Evolutionary conservation across 2,888 invertebrate species (phyloP).

Genomic region (Lathronympha strigana): DNA sequence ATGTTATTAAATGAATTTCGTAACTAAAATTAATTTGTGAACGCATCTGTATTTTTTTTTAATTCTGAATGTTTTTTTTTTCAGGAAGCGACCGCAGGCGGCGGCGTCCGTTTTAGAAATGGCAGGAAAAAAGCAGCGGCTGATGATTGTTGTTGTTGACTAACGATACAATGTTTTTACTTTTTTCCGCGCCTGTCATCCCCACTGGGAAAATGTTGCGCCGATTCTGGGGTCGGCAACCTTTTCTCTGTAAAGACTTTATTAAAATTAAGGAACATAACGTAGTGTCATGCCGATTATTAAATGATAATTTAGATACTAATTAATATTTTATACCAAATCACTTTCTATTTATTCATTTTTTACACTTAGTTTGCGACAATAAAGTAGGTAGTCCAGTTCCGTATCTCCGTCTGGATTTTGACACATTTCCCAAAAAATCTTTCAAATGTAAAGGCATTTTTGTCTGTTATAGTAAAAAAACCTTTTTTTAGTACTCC

Average conservation of each 20-base stretch:
- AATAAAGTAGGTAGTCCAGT: too few species aligned
- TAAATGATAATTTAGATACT: too few species aligned
- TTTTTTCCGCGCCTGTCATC: constrained; percentile 76
- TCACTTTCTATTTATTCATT: too few species aligned
- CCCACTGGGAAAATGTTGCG: constrained; percentile 76
- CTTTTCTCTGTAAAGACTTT: constrained; percentile 49
- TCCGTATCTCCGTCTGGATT: too few species aligned
- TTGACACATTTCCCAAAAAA: too few species aligned
- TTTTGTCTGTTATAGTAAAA: too few species aligned
- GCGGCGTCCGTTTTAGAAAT: constrained; percentile 75
- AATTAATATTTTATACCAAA: too few species aligned
- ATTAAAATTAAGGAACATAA: too few species aligned
- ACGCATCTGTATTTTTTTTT: constrained; percentile 21
- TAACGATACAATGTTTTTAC: constrained; percentile 75
- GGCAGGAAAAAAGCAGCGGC: constrained; percentile 66
- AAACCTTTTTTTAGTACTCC: too few species aligned
- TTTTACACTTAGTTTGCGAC: too few species aligned
- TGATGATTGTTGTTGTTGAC: constrained; percentile 73
- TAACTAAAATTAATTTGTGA: constrained; percentile 34
- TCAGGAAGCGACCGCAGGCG: constrained; percentile 59
- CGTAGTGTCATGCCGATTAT: too few species aligned
- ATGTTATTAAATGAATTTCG: constrained; percentile 27
- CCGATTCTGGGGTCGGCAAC: constrained; percentile 58
- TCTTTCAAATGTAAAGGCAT: too few species aligned
- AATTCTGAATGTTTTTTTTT: constrained; percentile 39